Evolutionary conservation across 2,113 vertebrate species (phyloP).

Genomic region (Malurus cyaneus): DNA sequence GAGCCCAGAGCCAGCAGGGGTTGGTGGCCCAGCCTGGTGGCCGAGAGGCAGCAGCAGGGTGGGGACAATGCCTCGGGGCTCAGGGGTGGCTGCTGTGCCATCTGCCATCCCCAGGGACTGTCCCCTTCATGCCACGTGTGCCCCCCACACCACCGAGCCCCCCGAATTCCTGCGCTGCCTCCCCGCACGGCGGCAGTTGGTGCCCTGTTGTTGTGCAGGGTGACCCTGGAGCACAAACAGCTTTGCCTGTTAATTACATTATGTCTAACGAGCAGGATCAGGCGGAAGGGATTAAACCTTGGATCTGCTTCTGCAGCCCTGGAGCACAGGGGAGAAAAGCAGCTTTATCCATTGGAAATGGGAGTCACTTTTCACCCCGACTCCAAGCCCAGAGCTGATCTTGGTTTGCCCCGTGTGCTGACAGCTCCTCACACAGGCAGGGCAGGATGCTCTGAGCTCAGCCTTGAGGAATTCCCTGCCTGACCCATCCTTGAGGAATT

Average conservation of each 20-base stretch:
- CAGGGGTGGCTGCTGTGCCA: not conserved
- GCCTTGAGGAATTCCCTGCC: accelerated
- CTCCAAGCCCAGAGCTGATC: not conserved
- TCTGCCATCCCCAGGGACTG: not conserved
- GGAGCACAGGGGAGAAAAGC: not conserved
- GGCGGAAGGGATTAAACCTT: slow-evolving; percentile 56
- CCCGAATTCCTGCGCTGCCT: not conserved
- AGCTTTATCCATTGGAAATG: not conserved
- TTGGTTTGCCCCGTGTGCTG: not conserved
- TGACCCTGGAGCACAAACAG: slow-evolving; percentile 27
- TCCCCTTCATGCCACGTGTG: not conserved
- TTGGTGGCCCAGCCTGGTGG: not conserved
- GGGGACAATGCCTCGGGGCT: accelerated
- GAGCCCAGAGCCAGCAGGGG: not conserved
- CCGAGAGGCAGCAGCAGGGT: not conserved
- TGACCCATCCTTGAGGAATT: not conserved
- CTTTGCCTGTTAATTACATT: slow-evolving; percentile 37
- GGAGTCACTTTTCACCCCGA: slow-evolving; percentile 11
- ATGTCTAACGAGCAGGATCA: slow-evolving; percentile 54
- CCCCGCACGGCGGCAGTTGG: not conserved
- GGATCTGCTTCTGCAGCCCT: not conserved
- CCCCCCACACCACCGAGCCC: accelerated
- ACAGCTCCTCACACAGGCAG: not conserved
- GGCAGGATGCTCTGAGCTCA: not conserved
- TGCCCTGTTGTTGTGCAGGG: not conserved